phyloP scores from a whole-genome alignment of 2,113 vertebrate species.

The Onychorhynchus coronatus region DNA sequence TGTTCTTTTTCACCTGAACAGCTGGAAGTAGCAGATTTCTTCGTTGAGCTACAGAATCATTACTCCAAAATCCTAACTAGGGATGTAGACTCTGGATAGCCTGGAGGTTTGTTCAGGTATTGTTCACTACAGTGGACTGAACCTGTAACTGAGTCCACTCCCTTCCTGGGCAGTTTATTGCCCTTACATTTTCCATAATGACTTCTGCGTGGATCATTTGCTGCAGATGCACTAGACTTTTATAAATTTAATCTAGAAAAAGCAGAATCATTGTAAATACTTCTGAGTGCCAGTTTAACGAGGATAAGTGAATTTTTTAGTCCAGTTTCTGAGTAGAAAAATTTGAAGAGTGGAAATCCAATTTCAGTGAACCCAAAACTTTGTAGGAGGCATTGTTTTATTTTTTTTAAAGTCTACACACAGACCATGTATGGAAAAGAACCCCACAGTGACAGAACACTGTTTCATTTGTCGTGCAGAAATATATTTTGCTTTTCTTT shows the following conservation, averaged over 20 bases:
- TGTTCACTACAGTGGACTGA: not conserved
- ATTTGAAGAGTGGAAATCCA: not conserved
- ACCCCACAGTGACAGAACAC: fast-evolving
- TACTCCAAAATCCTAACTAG: not conserved
- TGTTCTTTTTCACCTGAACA: not conserved
- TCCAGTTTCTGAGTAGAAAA: not conserved
- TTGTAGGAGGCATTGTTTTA: not conserved
- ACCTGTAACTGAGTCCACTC: not conserved
- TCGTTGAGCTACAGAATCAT: not conserved
- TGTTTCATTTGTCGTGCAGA: not conserved
- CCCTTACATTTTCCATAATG: not conserved
- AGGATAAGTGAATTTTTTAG: not conserved
- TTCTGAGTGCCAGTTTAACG: not conserved
- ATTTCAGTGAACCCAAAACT: not conserved
- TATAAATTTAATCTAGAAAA: not conserved
- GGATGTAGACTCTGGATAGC: not conserved
- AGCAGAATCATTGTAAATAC: not conserved
- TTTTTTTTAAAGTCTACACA: not conserved
- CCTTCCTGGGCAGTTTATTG: not conserved
- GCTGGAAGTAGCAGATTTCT: not conserved
- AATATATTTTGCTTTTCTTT: not conserved
- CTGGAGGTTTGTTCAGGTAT: not conserved
- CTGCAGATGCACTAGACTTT: not conserved
- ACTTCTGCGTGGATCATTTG: not conserved
- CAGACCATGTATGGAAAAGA: not conserved